Percentiles rank a stretch among this genome's conserved stretches.
Evolutionary conservation across 2,113 vertebrate species (phyloP).

Genomic region (Paradisaea rubra): DNA sequence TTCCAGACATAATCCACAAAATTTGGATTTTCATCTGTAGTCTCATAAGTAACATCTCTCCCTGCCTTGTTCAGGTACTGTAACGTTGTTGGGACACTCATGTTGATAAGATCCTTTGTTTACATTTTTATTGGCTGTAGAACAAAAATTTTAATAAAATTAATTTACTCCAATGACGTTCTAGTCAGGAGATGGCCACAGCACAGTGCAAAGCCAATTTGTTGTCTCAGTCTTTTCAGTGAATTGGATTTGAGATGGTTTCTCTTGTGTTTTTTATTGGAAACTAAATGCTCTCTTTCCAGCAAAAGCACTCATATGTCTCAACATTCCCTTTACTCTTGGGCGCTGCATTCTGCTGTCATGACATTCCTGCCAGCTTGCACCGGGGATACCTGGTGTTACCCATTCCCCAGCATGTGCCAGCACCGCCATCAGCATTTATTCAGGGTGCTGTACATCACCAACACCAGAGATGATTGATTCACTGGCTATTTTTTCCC

Average conservation of each 20-base stretch:
- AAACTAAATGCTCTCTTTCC: background rate
- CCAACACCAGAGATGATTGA: background rate
- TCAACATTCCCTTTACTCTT: background rate
- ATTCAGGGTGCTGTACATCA: background rate
- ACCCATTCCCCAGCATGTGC: accelerated
- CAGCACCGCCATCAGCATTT: background rate
- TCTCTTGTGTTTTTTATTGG: background rate
- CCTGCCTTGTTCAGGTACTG: background rate
- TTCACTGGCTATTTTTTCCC: background rate
- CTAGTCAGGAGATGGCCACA: background rate
- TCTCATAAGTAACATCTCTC: background rate
- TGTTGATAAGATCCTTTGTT: background rate
- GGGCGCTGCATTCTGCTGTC: background rate
- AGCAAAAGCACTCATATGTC: background rate
- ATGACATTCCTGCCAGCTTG: background rate
- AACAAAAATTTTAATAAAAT: background rate
- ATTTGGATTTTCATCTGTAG: background rate
- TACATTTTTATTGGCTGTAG: background rate
- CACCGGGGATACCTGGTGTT: background rate
- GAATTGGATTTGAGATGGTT: background rate
- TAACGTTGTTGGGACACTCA: background rate
- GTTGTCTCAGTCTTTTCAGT: background rate
- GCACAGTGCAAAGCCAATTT: background rate
- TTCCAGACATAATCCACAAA: background rate
- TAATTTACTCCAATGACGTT: background rate